Evolutionary conservation across 2,113 vertebrate species (phyloP).

Genomic region (Lanius ludovicianus): DNA sequence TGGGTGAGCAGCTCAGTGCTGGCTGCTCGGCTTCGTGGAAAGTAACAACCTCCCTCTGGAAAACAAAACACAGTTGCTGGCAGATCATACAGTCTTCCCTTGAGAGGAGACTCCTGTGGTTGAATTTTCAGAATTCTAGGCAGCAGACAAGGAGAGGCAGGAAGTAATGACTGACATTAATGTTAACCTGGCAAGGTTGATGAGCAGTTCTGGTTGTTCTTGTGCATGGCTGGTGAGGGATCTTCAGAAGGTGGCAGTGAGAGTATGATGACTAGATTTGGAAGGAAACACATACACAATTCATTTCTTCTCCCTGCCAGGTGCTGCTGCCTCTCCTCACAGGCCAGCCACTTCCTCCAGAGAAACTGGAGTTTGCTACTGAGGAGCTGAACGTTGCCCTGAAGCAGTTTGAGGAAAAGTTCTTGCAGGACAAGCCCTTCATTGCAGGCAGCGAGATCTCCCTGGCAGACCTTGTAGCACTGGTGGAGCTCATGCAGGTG

Average conservation of each 20-base stretch:
- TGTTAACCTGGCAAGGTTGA: not conserved
- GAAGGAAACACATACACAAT: not conserved
- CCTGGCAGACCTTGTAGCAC: constrained; percentile 84
- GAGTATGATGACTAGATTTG: not conserved
- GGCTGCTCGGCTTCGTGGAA: not conserved
- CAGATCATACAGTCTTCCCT: not conserved
- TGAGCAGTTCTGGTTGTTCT: not conserved
- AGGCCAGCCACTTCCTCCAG: constrained; percentile 60
- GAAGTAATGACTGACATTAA: not conserved
- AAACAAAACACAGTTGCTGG: not conserved
- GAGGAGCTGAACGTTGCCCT: constrained; percentile 77
- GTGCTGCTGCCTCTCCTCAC: constrained; percentile 64
- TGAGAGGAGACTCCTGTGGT: not conserved
- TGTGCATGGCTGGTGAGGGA: accelerated
- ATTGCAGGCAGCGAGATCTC: constrained; percentile 79
- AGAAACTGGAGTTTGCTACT: constrained; percentile 66
- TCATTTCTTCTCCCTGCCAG: constrained; percentile 37
- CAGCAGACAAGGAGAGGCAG: not conserved
- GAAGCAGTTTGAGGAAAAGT: constrained; percentile 81
- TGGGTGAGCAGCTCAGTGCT: not conserved
- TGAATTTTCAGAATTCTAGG: not conserved
- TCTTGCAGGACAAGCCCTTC: constrained; percentile 82
- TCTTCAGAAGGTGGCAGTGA: not conserved
- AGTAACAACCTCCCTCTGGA: not conserved
- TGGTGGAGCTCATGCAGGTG: constrained; percentile 90